Percentiles rank a stretch among this genome's conserved stretches.
Conservation (phyloP, 2,888 invertebrate species). For the Tyria jacobaeae region DNA sequence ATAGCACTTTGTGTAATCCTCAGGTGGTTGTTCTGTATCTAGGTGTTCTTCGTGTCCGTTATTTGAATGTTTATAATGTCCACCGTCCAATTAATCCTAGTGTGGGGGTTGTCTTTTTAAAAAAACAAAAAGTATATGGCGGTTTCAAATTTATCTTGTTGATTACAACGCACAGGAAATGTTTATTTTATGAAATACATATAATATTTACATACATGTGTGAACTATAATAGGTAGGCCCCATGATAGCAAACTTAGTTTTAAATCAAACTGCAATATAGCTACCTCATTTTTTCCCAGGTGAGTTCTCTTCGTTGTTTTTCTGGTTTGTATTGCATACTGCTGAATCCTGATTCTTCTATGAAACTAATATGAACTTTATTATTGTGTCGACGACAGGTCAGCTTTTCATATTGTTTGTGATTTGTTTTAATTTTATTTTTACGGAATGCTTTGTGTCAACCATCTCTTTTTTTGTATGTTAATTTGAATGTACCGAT, state of each 20-base stretch:
- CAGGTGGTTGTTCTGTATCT: too few species aligned
- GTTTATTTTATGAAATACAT: not conserved
- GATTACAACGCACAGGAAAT: too few species aligned
- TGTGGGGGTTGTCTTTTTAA: too few species aligned
- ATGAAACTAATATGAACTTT: constrained; percentile 65
- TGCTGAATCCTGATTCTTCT: constrained; percentile 57
- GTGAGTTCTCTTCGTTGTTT: constrained; percentile 65
- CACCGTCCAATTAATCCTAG: too few species aligned
- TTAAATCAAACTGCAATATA: constrained; percentile 80
- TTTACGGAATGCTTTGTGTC: not conserved
- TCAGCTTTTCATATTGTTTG: constrained; percentile 18
- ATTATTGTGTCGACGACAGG: constrained; percentile 50
- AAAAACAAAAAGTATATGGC: too few species aligned
- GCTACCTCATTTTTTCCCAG: constrained; percentile 66
- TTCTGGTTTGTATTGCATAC: constrained; percentile 70
- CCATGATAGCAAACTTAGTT: constrained; percentile 63
- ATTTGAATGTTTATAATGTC: too few species aligned
- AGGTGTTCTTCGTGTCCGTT: too few species aligned
- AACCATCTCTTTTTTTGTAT: not conserved
- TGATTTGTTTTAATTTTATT: not conserved
- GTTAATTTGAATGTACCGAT: too few species aligned
- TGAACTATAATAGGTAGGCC: constrained; percentile 48
- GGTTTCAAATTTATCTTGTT: too few species aligned
- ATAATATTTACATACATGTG: constrained; percentile 39
- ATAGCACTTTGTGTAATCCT: too few species aligned